Conservation (phyloP, 2,888 invertebrate genomes). For the Branchellion lobata region DNA sequence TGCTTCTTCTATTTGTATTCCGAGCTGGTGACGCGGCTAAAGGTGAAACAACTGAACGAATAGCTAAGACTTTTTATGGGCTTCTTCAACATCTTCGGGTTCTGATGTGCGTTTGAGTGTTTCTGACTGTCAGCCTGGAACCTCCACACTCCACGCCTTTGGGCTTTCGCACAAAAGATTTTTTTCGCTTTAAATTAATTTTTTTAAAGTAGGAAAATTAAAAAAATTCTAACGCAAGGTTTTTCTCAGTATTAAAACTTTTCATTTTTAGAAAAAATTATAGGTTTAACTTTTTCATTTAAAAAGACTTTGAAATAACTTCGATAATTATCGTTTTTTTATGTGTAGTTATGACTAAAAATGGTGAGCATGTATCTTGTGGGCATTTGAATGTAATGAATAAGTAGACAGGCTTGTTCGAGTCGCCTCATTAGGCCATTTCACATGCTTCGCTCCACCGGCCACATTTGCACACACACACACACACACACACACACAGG, state of each 20-base stretch:
- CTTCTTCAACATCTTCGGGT: neutral
- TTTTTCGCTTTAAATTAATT: no score
- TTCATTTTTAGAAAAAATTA: neutral
- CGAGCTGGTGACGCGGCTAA: neutral
- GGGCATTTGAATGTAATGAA: constrained; percentile 9
- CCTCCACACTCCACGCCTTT: no score
- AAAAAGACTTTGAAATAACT: neutral
- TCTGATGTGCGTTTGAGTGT: no score
- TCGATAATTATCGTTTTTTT: neutral
- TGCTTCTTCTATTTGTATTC: neutral
- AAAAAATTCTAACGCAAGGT: no score
- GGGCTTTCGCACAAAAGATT: no score
- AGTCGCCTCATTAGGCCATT: neutral
- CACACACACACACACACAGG: no score
- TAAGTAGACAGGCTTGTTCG: neutral
- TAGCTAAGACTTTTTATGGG: neutral
- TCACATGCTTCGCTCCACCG: neutral
- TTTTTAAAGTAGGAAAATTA: no score
- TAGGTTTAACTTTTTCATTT: neutral
- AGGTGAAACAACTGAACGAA: constrained; percentile 15
- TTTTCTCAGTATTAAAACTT: no score
- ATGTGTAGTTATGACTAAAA: no score
- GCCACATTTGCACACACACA: neutral
- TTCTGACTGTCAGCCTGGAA: no score
- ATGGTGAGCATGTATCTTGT: neutral